phyloP scores from a whole-genome alignment of 2,797 vertebrate species.

The Poecilia velifera region DNA sequence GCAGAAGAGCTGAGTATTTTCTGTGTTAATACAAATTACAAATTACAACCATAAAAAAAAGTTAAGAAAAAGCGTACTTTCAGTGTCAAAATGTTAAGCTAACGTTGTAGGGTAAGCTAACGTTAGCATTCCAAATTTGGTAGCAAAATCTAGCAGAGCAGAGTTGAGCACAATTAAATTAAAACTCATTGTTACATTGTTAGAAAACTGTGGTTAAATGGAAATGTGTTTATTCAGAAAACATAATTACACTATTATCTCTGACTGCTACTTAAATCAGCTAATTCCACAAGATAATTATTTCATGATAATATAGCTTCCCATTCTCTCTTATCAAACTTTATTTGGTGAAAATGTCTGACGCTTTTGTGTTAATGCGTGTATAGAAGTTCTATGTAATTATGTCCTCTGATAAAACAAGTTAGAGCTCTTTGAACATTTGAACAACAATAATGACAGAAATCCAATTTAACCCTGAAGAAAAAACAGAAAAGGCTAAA shows the following conservation, averaged over 20 bases:
- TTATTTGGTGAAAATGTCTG: constrained; percentile 13
- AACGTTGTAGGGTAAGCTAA: neutral
- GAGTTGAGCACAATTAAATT: neutral
- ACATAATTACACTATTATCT: constrained; percentile 11
- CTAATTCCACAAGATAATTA: constrained; percentile 2
- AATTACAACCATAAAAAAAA: neutral
- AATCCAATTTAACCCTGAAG: constrained; percentile 4
- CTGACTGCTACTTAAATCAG: constrained; percentile 15
- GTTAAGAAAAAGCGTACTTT: neutral
- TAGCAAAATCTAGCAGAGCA: neutral
- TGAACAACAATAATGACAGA: constrained; percentile 4
- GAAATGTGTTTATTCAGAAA: constrained; percentile 4
- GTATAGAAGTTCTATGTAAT: constrained; percentile 6
- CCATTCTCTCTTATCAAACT: neutral
- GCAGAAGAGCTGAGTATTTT: neutral
- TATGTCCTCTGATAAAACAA: constrained; percentile 14
- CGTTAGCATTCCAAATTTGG: neutral
- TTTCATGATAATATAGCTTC: neutral
- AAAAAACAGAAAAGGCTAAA: constrained; percentile 2
- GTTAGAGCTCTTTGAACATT: constrained; percentile 5
- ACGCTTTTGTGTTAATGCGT: neutral
- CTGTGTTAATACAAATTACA: neutral
- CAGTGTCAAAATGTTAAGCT: neutral
- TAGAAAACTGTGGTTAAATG: constrained; percentile 5
- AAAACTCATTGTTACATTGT: neutral